These are phyloP conservation scores for Batillaria attramentaria DNA, from an alignment of 1,140 invertebrate genomes.

Conservation along the genomic window DNA sequence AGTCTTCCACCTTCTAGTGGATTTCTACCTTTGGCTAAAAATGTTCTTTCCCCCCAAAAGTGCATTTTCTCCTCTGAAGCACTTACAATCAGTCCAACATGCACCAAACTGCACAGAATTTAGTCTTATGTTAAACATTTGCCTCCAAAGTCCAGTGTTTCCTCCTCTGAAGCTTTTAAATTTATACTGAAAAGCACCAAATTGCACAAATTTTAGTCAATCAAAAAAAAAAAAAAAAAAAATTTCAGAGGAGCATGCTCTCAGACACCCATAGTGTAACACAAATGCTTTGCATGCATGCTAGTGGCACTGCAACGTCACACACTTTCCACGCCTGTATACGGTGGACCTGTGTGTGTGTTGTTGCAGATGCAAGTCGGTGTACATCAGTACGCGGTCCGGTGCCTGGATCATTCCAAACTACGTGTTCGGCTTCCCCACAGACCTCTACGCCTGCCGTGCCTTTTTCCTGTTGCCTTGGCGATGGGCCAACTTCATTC, in stretches of 20 bases:
- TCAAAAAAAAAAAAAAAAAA: too few relatives aligned
- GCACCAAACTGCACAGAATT: too few relatives aligned
- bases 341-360: background rate
- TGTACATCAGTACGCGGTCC: constrained; percentile 65
- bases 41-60: too few relatives aligned
- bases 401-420: constrained; percentile 69
- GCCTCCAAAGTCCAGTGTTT: background rate
- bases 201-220: background rate
- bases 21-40: too few relatives aligned
- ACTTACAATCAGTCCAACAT: too few relatives aligned
- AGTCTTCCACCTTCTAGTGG: too few relatives aligned
- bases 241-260: too few relatives aligned
- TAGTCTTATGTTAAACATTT: background rate
- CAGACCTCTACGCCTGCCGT: constrained; percentile 65
- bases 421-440: constrained; percentile 64
- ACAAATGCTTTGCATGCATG: too few relatives aligned
- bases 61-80: too few relatives aligned
- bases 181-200: too few relatives aligned
- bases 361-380: constrained; percentile 59
- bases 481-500: constrained; percentile 52
- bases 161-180: background rate
- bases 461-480: constrained; percentile 61
- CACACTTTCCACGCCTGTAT: background rate
- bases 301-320: too few relatives aligned
- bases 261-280: background rate